These are phyloP conservation scores for Agriopis aurantiaria DNA, from an alignment of 2,888 invertebrate genomes.

Conservation along the genomic window DNA sequence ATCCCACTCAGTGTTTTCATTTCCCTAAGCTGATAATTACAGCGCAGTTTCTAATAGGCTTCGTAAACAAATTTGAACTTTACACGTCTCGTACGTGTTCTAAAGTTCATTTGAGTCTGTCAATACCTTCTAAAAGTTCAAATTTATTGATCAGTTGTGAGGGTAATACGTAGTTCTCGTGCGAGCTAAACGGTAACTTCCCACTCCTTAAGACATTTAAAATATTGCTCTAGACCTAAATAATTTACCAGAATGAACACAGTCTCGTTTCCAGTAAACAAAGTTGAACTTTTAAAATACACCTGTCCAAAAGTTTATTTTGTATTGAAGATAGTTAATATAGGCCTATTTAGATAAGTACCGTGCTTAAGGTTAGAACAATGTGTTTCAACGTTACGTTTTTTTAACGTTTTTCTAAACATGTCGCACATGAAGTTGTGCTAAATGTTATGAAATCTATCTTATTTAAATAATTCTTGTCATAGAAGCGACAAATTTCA, in stretches of 20 bases:
- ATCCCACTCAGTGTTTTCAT: slow-evolving; percentile 16
- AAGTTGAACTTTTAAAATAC: slow-evolving; percentile 19
- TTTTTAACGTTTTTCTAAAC: too few relatives aligned
- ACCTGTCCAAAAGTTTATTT: slow-evolving; percentile 2
- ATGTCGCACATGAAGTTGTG: too few relatives aligned
- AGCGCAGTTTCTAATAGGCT: slow-evolving; percentile 6
- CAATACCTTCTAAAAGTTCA: not conserved
- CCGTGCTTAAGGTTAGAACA: too few relatives aligned
- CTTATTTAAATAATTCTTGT: too few relatives aligned
- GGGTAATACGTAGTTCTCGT: slow-evolving; percentile 1
- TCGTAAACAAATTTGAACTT: slow-evolving; percentile 29
- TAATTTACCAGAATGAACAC: slow-evolving; percentile 5
- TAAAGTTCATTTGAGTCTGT: slow-evolving; percentile 6
- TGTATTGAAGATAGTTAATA: too few relatives aligned
- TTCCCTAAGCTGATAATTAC: not conserved
- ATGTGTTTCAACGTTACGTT: too few relatives aligned
- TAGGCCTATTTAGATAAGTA: too few relatives aligned
- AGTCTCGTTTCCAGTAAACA: slow-evolving; percentile 3
- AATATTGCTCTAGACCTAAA: not conserved
- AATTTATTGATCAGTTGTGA: not conserved
- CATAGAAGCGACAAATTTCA: too few relatives aligned
- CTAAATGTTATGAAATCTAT: too few relatives aligned
- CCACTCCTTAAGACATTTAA: slow-evolving; percentile 7
- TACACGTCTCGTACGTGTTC: not conserved
- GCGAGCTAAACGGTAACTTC: not conserved